Base-by-base conservation (phyloP, 2,888 invertebrate genomes). In the Cephus rjabovi region DNA sequence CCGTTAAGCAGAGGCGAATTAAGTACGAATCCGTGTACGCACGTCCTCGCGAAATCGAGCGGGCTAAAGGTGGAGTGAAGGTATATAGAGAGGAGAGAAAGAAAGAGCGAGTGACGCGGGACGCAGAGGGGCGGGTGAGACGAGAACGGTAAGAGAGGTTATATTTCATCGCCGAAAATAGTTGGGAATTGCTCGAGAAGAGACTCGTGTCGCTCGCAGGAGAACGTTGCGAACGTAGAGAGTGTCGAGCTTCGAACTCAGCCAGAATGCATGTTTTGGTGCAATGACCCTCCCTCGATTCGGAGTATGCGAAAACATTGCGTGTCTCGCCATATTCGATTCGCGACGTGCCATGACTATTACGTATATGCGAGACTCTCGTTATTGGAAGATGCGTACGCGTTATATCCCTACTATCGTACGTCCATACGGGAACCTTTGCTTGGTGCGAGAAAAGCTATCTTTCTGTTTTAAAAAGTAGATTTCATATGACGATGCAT, bases 161-260 rank as follows among this genome's bases (percentile, higher is more conserved):
- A 84, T 86, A 85, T 85, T 87, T 89, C 89, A 89, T 87, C 87
- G 89, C 85, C 87, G 83, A 89, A 89, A 89, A 89, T 89, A 89
- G 89, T 87, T 79, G 78, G 79, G 86, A 87, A 87, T 89, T 86
- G 86, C 78, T 56, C 83, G 82, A 87, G 33, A 33, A 84, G 84
- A 83, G 82, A 76, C 80, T 79, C 15, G 40, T 56, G 40, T 56
- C 40, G 9, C 40, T 56, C 40, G 40, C 9, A 23, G 23, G 80
- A 77, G 79, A 79, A 73, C 71, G 71, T 23, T 30, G 71, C 12
- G 71, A 33, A 33, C 71, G 33, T 71, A 31, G 70, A 31, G 71
- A 71, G 31, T 33, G 31, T 71, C 40, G 71, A 33, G 71, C 71
- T 31, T 71, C 71, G 77, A 75, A 71, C 74, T 33, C 73, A 73